Base-by-base conservation (phyloP, 1,140 invertebrate genomes). In the Euwallacea similis region DNA sequence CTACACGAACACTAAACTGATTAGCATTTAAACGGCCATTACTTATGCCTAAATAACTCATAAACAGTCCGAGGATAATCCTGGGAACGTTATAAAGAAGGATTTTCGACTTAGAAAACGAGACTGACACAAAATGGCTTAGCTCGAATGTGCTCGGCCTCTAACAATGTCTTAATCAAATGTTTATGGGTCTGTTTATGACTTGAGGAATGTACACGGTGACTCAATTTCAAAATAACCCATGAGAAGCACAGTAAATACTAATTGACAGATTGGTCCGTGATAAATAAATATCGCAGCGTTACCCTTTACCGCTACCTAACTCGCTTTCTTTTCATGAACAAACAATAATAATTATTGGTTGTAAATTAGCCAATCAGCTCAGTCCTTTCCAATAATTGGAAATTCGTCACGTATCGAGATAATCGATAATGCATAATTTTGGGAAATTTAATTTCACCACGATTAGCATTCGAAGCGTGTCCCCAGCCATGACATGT, bases 91-190 rank as follows among this genome's bases (percentile, higher is more conserved):
- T 58, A 16, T 58, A 58, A 61, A 61, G 59, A 42, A 61, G 59
- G 59, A 61, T 61, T 61, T 61, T 61, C 59, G 59, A 61, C 59
- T 61, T 61, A 61, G 59, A 43, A 11, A 61, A 61, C 59, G 33
- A 43, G 59, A 21, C 8, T 43, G 59, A 61, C 59, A 61, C 55
- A 58, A 33, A 58, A 43, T 9, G 33, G n/a, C 59, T 16, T 61
- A 10, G 13, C 55, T 43, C 11, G 59, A 61, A 61, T 42, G 46
- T 13, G 21, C 21, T 41, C 21, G 11, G 59, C 11, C 59, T 61
- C 42, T 61, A 61, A 61, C 42, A 42, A 61, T 43, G 7, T 61
- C 59, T 61, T 61, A 61, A 61, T 61, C 59, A 61, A 61, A 21
- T 7, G 59, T 61, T 61, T 61, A 61, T 58, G 9, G 13, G 21